Conservation (phyloP, 2,113 vertebrate species). For the Cryptomyrus ogoouensis region DNA sequence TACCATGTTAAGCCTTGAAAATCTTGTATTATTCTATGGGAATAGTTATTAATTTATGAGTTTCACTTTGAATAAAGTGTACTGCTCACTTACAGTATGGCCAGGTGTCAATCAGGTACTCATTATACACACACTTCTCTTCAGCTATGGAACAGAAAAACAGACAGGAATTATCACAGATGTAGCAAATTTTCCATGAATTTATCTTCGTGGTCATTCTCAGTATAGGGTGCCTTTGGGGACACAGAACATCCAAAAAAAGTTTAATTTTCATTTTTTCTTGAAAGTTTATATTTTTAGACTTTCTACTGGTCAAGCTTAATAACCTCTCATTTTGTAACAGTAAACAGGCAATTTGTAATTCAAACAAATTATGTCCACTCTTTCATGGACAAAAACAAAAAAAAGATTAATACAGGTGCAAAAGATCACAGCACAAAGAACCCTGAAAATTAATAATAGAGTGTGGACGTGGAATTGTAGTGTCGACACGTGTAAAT, state of each 20-base stretch:
- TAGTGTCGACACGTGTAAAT: no score
- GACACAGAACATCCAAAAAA: background rate
- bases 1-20: background rate
- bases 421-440: no score
- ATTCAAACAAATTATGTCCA: background rate
- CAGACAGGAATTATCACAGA: background rate
- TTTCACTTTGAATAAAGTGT: background rate
- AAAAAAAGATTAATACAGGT: background rate
- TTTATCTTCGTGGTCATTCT: background rate
- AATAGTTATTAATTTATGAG: background rate
- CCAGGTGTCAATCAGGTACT: background rate
- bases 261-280: background rate
- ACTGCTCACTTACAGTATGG: background rate
- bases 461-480: no score
- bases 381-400: background rate
- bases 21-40: background rate
- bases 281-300: background rate
- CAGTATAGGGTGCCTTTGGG: no score
- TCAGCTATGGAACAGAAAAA: background rate
- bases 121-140: fast-evolving
- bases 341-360: no score
- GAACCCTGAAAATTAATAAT: no score
- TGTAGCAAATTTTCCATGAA: background rate
- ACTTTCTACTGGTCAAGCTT: background rate
- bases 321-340: background rate